Percentiles rank a stretch among this genome's conserved stretches.
phyloP scores from a whole-genome alignment of 1,140 invertebrate species.

The Prorops nasuta region DNA sequence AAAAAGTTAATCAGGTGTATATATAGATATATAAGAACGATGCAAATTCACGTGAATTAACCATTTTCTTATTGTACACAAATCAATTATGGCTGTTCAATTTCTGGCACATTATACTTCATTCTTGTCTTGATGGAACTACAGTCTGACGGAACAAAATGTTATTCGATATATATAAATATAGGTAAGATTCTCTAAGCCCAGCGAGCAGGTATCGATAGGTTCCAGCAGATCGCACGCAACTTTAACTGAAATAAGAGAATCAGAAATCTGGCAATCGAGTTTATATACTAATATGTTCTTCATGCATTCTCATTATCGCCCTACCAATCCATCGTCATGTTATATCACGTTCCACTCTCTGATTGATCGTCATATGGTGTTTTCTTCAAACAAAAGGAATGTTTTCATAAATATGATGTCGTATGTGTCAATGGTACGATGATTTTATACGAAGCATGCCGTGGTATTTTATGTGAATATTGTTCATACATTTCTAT shows the following conservation, averaged over 20 bases:
- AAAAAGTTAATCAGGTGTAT: conserved; percentile 8
- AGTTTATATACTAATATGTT: neutral
- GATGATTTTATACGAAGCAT: conserved; percentile 39
- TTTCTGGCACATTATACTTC: no score
- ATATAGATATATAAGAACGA: no score
- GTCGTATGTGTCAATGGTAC: conserved; percentile 26
- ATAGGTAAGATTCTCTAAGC: no score
- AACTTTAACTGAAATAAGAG: conserved; percentile 7
- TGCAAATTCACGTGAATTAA: no score
- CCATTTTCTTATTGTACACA: no score
- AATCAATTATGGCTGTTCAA: no score
- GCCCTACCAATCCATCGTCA: conserved; percentile 21
- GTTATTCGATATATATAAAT: no score
- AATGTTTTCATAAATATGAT: conserved; percentile 28
- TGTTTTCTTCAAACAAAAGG: conserved; percentile 24
- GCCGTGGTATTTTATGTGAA: conserved; percentile 31
- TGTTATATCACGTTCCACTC: conserved; percentile 13
- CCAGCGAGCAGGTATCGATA: no score
- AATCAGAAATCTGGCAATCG: conserved; percentile 11
- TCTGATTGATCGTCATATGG: conserved; percentile 16
- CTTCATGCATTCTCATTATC: conserved; percentile 6
- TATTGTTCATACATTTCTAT: no score
- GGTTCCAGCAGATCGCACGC: conserved; percentile 53
- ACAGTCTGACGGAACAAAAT: no score
- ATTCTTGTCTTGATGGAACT: no score